phyloP scores from a whole-genome alignment of 1,140 invertebrate genomes.

The Caerostris extrusa region DNA sequence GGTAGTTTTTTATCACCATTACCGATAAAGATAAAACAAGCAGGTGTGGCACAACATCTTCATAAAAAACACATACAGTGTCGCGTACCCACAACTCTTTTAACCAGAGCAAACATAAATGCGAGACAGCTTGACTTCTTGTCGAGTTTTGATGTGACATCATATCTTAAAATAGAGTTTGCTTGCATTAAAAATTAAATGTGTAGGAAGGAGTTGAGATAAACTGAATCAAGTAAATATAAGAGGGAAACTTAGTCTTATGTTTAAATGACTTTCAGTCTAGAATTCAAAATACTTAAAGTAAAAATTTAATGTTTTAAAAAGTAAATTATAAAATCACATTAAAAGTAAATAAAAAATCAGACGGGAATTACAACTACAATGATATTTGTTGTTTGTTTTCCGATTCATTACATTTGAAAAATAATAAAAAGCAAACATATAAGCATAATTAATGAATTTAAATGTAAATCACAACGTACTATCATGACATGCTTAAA shows the following conservation, averaged over 20 bases:
- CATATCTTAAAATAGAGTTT: not conserved
- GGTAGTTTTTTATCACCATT: not conserved
- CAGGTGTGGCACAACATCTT: conserved; percentile 7
- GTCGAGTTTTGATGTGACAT: not conserved
- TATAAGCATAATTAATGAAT: too few relatives aligned
- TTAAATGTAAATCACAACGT: too few relatives aligned
- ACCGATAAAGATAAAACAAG: conserved; percentile 18
- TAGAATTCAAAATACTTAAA: too few relatives aligned
- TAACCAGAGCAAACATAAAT: not conserved
- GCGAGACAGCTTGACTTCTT: not conserved
- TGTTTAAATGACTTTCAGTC: too few relatives aligned
- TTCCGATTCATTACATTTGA: too few relatives aligned
- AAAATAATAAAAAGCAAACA: too few relatives aligned
- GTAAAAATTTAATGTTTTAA: too few relatives aligned
- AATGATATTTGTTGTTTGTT: too few relatives aligned
- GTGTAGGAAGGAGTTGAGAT: not conserved
- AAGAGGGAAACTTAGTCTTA: not conserved
- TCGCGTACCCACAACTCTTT: not conserved
- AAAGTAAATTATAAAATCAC: too few relatives aligned
- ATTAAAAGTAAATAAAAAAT: too few relatives aligned
- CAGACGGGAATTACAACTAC: too few relatives aligned
- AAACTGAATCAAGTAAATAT: not conserved
- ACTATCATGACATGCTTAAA: too few relatives aligned
- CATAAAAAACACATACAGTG: not conserved
- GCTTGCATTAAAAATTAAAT: not conserved